Conservation (phyloP, 2,888 invertebrate genomes). For the Ganaspis brasiliensis region DNA sequence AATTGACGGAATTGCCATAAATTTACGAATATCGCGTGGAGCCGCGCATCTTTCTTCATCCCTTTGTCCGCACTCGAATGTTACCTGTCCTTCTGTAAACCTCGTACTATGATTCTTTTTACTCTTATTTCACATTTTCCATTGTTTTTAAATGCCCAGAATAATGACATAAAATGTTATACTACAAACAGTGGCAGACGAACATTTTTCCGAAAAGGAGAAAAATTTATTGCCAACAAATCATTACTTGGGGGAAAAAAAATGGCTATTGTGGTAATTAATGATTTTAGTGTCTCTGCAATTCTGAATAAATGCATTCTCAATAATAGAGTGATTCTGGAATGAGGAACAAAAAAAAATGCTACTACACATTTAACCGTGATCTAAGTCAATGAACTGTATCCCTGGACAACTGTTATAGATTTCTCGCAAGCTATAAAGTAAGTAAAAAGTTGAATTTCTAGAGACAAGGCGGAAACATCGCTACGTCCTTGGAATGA, state of each 20-base stretch:
- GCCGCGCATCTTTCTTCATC: slow-evolving; percentile 44
- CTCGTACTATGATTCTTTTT: not conserved
- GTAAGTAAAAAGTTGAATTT: not conserved
- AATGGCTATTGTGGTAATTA: too few species aligned
- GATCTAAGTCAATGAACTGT: not conserved
- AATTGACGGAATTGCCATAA: slow-evolving; percentile 80
- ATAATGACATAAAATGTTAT: too few species aligned
- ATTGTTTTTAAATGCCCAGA: not conserved
- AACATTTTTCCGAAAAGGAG: not conserved
- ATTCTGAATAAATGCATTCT: too few species aligned
- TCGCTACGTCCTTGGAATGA: slow-evolving; percentile 68
- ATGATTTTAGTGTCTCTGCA: too few species aligned
- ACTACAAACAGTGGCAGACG: not conserved
- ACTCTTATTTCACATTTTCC: not conserved
- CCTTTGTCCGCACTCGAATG: not conserved
- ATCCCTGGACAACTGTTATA: not conserved
- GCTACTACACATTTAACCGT: too few species aligned
- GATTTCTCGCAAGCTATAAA: not conserved
- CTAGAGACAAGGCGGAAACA: slow-evolving; percentile 48
- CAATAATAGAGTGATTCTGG: too few species aligned
- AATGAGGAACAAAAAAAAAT: too few species aligned
- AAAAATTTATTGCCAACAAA: too few species aligned
- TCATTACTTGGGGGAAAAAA: too few species aligned
- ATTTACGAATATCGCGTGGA: slow-evolving; percentile 72
- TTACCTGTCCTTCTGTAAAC: slow-evolving; percentile 2